These are phyloP conservation scores for Intellagama lesueurii DNA, from an alignment of 2,797 vertebrate genomes.

Conservation along the genomic window DNA sequence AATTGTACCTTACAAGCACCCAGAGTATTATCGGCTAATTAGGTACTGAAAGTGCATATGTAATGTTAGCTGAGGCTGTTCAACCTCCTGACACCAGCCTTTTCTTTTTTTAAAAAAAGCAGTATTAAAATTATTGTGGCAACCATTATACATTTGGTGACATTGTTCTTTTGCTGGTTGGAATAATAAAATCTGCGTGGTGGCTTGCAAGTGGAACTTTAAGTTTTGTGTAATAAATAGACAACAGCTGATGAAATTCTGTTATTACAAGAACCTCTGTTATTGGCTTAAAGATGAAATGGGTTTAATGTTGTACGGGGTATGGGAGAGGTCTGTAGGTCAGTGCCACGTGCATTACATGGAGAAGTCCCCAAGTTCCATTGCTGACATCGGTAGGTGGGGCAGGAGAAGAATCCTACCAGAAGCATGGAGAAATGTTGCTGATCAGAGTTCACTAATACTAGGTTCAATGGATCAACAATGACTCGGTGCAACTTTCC, in stretches of 20 bases:
- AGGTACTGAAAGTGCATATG: slow-evolving; percentile 58
- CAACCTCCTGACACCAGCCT: slow-evolving; percentile 53
- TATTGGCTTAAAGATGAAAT: neutral
- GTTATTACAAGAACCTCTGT: no score
- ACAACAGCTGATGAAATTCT: neutral
- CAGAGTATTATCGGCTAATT: slow-evolving; percentile 71
- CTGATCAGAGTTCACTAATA: no score
- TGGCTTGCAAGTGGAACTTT: slow-evolving; percentile 36
- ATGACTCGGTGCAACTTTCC: no score
- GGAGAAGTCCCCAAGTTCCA: no score
- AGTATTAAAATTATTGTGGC: slow-evolving; percentile 60
- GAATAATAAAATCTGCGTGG: slow-evolving; percentile 50
- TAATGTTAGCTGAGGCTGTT: slow-evolving; percentile 58
- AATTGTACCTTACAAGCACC: slow-evolving; percentile 62
- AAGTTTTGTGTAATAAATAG: neutral
- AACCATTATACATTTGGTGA: slow-evolving; percentile 22
- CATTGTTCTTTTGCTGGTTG: slow-evolving; percentile 32
- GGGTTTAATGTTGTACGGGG: neutral
- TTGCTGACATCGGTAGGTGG: no score
- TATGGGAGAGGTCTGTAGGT: no score
- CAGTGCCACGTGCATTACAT: no score
- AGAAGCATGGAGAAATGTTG: no score
- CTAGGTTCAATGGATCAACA: no score
- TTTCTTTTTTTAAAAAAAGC: slow-evolving; percentile 55
- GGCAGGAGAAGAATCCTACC: no score